Conservation (phyloP, 2,888 invertebrate species). For the Leucoptera coffeella region DNA sequence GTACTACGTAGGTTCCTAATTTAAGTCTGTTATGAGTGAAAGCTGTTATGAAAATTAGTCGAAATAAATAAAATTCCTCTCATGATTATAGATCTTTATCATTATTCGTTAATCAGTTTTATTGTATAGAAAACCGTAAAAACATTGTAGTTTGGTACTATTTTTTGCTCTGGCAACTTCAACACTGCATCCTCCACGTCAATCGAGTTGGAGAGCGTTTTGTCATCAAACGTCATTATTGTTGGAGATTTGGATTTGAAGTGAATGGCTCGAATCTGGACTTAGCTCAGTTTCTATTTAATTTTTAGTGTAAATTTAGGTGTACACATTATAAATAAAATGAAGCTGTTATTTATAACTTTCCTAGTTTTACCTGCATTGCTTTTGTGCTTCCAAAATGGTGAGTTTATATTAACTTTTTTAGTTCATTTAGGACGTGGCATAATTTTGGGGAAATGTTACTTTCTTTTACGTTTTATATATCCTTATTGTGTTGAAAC, state of each 20-base stretch:
- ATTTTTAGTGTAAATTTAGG: slow-evolving; percentile 8
- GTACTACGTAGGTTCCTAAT: no score
- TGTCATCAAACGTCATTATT: slow-evolving; percentile 27
- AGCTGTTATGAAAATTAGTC: no score
- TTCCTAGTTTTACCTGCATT: slow-evolving; percentile 66
- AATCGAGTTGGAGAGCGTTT: slow-evolving; percentile 49
- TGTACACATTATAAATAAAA: no score
- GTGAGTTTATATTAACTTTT: slow-evolving; percentile 51
- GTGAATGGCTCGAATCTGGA: slow-evolving; percentile 31
- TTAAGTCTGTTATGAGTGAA: no score
- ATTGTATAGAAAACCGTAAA: no score
- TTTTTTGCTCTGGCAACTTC: no score
- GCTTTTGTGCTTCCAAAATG: slow-evolving; percentile 62
- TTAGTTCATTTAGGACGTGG: slow-evolving; percentile 37
- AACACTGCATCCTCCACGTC: slow-evolving; percentile 50
- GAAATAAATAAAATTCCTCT: no score
- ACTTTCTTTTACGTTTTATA: no score
- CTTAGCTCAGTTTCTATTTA: slow-evolving; percentile 15
- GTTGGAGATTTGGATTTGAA: slow-evolving; percentile 26
- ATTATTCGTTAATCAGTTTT: no score
- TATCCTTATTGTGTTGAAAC: no score
- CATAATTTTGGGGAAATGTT: slow-evolving; percentile 14
- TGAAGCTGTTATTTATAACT: slow-evolving; percentile 63
- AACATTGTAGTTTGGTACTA: no score
- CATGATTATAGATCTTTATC: no score